A percentile compares a stretch with the other conserved stretches of the same genome.
Evolutionary conservation across 2,797 vertebrate genomes (phyloP).

Genomic region (Anguilla obscura): DNA sequence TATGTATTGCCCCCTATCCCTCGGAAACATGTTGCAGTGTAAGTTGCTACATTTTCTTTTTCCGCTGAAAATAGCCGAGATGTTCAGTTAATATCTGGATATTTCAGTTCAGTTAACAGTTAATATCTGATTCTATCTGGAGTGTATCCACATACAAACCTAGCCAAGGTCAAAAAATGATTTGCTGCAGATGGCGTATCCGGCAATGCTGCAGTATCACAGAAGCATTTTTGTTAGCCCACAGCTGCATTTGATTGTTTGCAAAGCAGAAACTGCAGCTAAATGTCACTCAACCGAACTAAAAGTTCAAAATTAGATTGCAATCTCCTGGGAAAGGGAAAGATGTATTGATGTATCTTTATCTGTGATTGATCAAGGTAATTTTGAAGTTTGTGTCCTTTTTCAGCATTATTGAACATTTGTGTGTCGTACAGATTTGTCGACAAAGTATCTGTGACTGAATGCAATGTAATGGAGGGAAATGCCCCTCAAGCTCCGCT

Average conservation of each 20-base stretch:
- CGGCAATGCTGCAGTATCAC: not conserved
- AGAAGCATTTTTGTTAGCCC: too few relatives aligned
- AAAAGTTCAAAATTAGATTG: not conserved
- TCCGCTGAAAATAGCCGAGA: not conserved
- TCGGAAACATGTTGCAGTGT: not conserved
- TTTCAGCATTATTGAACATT: not conserved
- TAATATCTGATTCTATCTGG: not conserved
- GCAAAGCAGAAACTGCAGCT: not conserved
- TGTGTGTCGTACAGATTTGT: constrained; percentile 15
- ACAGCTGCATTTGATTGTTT: not conserved
- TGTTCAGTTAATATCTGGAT: not conserved
- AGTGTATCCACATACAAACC: not conserved
- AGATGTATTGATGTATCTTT: not conserved
- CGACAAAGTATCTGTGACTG: constrained; percentile 1
- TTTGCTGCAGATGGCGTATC: not conserved
- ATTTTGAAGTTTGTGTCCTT: not conserved
- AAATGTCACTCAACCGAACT: not conserved
- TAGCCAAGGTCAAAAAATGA: not conserved
- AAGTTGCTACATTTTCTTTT: not conserved
- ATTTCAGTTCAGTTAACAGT: not conserved
- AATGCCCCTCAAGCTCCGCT: constrained; percentile 3
- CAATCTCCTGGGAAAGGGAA: not conserved
- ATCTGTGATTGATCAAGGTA: not conserved
- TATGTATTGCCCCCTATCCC: not conserved
- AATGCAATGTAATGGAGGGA: constrained; percentile 9